Percentiles rank a stretch among this genome's conserved stretches.
phyloP scores from a whole-genome alignment of 2,888 invertebrate genomes.

The Ptilodon capucinus region DNA sequence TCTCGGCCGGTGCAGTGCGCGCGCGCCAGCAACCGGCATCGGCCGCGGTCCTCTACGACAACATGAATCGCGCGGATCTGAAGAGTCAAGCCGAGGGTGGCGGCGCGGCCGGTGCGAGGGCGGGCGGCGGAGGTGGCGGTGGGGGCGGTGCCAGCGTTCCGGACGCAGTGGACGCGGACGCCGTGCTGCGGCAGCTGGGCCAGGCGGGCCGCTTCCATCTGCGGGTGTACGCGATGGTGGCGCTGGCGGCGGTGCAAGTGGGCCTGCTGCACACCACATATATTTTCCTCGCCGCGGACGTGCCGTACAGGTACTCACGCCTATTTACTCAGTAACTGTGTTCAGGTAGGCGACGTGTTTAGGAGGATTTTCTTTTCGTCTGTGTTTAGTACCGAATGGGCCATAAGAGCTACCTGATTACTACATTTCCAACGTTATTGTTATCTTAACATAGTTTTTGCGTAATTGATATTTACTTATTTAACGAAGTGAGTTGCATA shows the following conservation, averaged over 20 bases:
- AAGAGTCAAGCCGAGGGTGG: background rate
- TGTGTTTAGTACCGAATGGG: no score
- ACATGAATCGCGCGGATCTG: background rate
- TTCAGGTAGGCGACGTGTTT: no score
- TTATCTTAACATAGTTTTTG: no score
- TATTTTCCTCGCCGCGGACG: constrained; percentile 81
- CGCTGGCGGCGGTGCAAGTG: constrained; percentile 75
- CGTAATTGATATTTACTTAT: no score
- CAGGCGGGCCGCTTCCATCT: constrained; percentile 62
- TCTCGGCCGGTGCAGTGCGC: constrained; percentile 8
- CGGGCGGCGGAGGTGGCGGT: background rate
- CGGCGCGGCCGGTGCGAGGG: background rate
- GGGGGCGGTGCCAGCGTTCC: constrained; percentile 6
- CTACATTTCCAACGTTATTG: no score
- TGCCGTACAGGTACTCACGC: constrained; percentile 78
- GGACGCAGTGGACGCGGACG: constrained; percentile 51
- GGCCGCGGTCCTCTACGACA: background rate
- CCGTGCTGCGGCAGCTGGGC: constrained; percentile 47
- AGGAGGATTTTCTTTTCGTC: no score
- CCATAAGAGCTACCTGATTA: no score
- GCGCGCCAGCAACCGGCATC: background rate
- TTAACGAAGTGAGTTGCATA: no score
- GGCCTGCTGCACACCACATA: constrained; percentile 81
- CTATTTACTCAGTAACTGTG: background rate
- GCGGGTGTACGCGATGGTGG: constrained; percentile 50